These are phyloP conservation scores for Bolinopsis microptera DNA, from an alignment of 37 sponge, comb jelly and placozoan genomes.

Conservation along the genomic window DNA sequence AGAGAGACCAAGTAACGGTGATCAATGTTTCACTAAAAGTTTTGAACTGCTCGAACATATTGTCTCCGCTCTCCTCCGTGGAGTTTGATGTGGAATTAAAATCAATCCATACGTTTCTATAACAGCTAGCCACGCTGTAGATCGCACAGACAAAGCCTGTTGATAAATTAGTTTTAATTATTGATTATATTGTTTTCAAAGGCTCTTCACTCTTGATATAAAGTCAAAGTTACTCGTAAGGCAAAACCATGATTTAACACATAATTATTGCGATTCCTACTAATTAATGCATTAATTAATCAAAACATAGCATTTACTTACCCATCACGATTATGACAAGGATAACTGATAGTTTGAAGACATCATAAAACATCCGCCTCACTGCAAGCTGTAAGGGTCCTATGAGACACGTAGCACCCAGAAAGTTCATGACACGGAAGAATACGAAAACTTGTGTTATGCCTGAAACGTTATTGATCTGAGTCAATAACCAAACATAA, in stretches of 20 bases:
- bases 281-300: too few species aligned
- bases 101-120: slow-evolving; percentile 2
- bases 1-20: slow-evolving; percentile 56
- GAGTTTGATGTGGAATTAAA: too few species aligned
- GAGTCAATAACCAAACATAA: too few species aligned
- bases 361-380: slow-evolving; percentile 35
- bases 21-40: neutral
- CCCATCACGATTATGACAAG: slow-evolving; percentile 7
- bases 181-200: too few species aligned
- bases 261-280: too few species aligned
- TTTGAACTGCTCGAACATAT: neutral
- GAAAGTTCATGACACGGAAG: slow-evolving; percentile 60
- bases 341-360: neutral
- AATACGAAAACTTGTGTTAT: slow-evolving; percentile 17
- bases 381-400: slow-evolving; percentile 54
- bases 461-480: too few species aligned
- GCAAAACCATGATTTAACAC: too few species aligned
- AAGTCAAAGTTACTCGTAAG: too few species aligned
- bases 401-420: neutral
- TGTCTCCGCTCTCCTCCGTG: neutral
- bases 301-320: neutral
- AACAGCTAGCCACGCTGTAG: neutral
- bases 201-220: too few species aligned
- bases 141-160: slow-evolving; percentile 48
- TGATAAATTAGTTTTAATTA: neutral